Conservation (phyloP, 2,797 vertebrate genomes). For the Nannoperca obscura region DNA sequence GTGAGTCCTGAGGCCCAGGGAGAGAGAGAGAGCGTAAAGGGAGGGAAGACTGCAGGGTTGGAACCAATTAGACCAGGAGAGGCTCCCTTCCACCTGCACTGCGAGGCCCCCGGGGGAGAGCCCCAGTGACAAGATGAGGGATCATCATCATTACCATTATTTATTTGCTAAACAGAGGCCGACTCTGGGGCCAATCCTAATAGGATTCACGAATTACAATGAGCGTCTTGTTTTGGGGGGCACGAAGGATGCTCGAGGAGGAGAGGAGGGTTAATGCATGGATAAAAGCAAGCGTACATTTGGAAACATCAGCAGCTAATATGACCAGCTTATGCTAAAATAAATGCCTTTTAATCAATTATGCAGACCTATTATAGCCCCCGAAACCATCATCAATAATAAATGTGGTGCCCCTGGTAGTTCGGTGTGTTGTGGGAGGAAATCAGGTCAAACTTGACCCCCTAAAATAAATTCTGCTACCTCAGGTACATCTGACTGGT, state of each 20-base stretch:
- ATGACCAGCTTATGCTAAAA: conserved; percentile 27
- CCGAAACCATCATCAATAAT: conserved; percentile 49
- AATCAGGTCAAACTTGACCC: conserved; percentile 27
- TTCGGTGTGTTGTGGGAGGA: conserved; percentile 21
- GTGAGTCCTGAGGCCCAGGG: conserved; percentile 52
- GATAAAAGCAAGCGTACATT: conserved; percentile 52
- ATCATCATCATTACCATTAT: conserved; percentile 91
- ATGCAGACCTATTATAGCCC: conserved; percentile 40
- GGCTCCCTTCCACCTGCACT: conserved; percentile 80
- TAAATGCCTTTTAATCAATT: conserved; percentile 55
- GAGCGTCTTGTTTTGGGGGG: conserved; percentile 70
- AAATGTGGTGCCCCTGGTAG: conserved; percentile 26
- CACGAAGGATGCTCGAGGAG: conserved; percentile 37
- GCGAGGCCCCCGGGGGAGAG: conserved; percentile 79
- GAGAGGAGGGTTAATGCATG: conserved; percentile 50
- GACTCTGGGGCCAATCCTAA: conserved; percentile 86
- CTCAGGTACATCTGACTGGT: conserved; percentile 11
- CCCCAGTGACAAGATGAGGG: conserved; percentile 87
- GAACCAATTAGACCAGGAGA: conserved; percentile 86
- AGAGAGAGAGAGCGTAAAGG: conserved; percentile 8
- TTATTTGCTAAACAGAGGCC: conserved; percentile 89
- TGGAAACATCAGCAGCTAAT: conserved; percentile 45
- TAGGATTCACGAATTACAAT: conserved; percentile 86
- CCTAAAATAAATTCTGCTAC: conserved; percentile 32
- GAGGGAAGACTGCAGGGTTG: conserved; percentile 84